Evolutionary conservation across 2,888 invertebrate genomes (phyloP), one percentile per base, ranked within the genome.

Genomic region (Dynastes hyllus): DNA sequence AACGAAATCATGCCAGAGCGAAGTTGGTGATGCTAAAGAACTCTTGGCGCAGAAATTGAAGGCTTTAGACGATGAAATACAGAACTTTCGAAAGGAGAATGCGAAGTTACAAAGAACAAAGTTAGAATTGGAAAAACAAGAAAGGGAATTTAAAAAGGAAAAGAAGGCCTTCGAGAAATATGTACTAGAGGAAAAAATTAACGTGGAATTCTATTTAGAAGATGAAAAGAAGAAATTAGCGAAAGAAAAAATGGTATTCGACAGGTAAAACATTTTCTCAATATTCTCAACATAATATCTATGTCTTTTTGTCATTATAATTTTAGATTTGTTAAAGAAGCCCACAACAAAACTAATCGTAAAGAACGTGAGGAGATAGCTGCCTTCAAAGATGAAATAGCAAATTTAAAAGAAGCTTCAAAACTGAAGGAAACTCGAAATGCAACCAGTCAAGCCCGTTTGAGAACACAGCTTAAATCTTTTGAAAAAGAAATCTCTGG

Each of bases 371-470:
- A 93, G 85, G 95, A 95, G 88, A 91, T 94, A 11, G 88, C 91
- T 0, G 90, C 89, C 81, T 88, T 95, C 9, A 94, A 92, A 84
- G 92, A 93, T 78, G 93, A 95, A 88, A 87, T 95, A 51, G 91
- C 90, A 76, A 91, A 92, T 65, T 87, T 95, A 0, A 93, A 92
- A 86, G 92, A 93, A 81, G 93, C 95, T 82, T 89, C 94, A 22
- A 92, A 92, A 85, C 86, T 92, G n/a, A 95, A 94, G 88, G 95
- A 96, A 84, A 92, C 93, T 16, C 92, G 93, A 84, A 94, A 94
- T 85, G 93, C 93, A 4, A 92, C 94, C 0, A 92, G 92, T 0
- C 94, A 94, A 85, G 94, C 94, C 0, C 91, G 95, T 82, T 90
- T 95, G 9, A 91, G 95, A 27, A 94, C 94, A 82, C 95, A 95